Percentiles rank a stretch among this genome's conserved stretches.
Evolutionary conservation across 2,113 vertebrate genomes (phyloP).

Genomic region (Vanacampus margaritifer): DNA sequence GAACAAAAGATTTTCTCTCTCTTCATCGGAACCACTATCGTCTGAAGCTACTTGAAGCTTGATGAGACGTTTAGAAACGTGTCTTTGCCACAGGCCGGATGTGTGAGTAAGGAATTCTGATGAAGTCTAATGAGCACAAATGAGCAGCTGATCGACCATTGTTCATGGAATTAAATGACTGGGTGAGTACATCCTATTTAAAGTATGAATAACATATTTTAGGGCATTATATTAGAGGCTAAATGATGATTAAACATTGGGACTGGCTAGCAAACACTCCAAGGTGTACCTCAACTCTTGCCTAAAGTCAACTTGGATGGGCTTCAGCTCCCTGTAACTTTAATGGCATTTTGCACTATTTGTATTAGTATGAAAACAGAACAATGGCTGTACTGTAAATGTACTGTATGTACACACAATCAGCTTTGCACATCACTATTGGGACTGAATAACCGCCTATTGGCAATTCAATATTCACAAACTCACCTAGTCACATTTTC

Average conservation of each 20-base stretch:
- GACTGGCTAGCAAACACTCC: too few species aligned
- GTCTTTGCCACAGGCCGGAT: neutral
- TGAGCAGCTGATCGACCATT: neutral
- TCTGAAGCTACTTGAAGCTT: neutral
- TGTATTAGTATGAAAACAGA: too few species aligned
- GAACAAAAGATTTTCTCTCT: neutral
- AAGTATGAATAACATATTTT: neutral
- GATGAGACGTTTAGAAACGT: neutral
- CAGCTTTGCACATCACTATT: too few species aligned
- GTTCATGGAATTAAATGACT: conserved; percentile 16
- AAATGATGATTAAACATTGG: neutral
- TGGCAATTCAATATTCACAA: too few species aligned
- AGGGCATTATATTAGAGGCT: neutral
- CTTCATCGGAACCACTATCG: neutral
- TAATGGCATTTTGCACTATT: too few species aligned
- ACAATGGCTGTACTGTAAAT: too few species aligned
- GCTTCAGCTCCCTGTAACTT: too few species aligned
- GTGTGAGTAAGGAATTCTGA: neutral
- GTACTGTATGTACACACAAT: too few species aligned
- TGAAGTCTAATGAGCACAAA: neutral
- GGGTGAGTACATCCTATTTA: conserved; percentile 38
- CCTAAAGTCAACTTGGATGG: neutral
- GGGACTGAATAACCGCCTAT: too few species aligned
- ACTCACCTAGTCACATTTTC: too few species aligned
- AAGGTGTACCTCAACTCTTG: neutral